Conservation (phyloP, 2,888 invertebrate genomes). For the Seladonia tumulorum region DNA sequence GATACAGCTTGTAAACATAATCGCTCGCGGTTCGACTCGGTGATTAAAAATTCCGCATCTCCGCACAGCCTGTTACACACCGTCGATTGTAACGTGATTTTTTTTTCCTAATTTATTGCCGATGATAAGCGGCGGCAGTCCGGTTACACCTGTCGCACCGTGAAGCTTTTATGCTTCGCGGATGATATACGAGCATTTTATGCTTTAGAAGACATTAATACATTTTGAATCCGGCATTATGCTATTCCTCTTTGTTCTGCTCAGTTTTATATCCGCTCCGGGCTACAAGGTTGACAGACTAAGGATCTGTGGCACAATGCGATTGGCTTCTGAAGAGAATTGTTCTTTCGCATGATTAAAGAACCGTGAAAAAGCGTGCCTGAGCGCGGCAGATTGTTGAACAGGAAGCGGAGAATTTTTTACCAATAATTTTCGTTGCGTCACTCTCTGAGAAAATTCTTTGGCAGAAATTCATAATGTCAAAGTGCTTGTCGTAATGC, state of each 20-base stretch:
- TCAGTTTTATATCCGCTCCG: slow-evolving; percentile 34
- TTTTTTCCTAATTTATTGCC: background rate
- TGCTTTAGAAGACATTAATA: slow-evolving; percentile 18
- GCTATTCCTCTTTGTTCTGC: slow-evolving; percentile 25
- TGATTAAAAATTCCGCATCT: slow-evolving; percentile 10
- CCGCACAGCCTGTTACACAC: background rate
- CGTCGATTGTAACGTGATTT: background rate
- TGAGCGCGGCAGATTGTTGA: background rate
- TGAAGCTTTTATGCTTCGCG: background rate
- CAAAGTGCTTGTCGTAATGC: background rate
- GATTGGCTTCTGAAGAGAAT: background rate
- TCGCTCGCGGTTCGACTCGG: background rate
- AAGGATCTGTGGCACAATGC: slow-evolving; percentile 28
- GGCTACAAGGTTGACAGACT: slow-evolving; percentile 28
- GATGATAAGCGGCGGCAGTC: background rate
- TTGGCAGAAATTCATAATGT: background rate
- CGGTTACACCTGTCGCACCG: background rate
- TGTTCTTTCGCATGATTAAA: background rate
- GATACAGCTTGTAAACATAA: background rate
- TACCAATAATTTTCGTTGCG: background rate
- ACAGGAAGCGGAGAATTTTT: background rate
- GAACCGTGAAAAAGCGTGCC: slow-evolving; percentile 1
- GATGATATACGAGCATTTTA: slow-evolving; percentile 38
- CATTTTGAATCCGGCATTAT: slow-evolving; percentile 44
- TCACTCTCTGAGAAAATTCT: background rate